Percentiles rank a stretch among this genome's conserved stretches.
These are phyloP conservation scores for Sandelia bainsii DNA, from an alignment of 2,797 vertebrate species.

Conservation along the genomic window DNA sequence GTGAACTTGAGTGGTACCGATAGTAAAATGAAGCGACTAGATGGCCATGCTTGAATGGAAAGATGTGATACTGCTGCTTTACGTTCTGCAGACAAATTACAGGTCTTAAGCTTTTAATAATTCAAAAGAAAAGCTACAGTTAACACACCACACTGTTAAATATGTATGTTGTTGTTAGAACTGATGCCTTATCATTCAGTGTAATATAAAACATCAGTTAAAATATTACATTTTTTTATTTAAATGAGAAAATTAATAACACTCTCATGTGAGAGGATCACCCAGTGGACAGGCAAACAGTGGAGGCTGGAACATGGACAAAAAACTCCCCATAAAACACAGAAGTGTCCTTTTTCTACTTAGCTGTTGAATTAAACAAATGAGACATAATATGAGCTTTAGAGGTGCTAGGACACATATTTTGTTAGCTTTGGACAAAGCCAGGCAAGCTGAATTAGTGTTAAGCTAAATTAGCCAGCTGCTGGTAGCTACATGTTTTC, in stretches of 20 bases:
- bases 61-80: conserved; percentile 30
- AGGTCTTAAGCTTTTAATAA: conserved; percentile 11
- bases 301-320: neutral
- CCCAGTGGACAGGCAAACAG: neutral
- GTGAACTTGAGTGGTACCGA: conserved; percentile 38
- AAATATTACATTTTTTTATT: neutral
- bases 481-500: conserved; percentile 2
- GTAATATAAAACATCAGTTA: neutral
- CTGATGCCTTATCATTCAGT: neutral
- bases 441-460: neutral
- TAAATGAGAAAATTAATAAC: neutral
- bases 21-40: conserved; percentile 22
- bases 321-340: too few relatives aligned
- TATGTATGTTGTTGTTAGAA: neutral
- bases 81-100: neutral
- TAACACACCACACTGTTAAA: neutral
- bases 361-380: neutral
- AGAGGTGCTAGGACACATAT: neutral
- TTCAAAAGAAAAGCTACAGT: neutral
- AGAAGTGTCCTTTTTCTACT: neutral
- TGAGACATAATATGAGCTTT: neutral
- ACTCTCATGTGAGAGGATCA: neutral
- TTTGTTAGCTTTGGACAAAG: neutral
- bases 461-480: neutral
- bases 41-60: conserved; percentile 68